Conservation (phyloP, 1,140 invertebrate species). For the Zaprionus kolodkinae region DNA sequence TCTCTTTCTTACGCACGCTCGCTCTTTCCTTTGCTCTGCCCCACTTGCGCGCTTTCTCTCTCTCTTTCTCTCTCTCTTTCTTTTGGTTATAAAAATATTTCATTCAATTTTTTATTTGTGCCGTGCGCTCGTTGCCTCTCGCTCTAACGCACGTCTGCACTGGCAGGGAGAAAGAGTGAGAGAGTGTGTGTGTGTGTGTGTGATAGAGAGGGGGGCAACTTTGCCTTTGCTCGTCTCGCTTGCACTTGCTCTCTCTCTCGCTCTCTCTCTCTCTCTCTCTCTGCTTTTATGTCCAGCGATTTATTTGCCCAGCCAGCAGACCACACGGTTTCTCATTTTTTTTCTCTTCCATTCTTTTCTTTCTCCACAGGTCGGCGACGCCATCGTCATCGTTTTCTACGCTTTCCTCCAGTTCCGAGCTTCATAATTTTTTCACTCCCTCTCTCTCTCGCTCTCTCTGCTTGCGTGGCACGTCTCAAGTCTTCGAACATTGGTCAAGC, state of each 20-base stretch:
- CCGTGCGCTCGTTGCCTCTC: conserved; percentile 43
- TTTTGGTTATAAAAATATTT: conserved; percentile 80
- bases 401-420: conserved; percentile 38
- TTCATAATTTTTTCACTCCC: conserved; percentile 67
- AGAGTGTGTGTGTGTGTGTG: too few relatives aligned
- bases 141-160: conserved; percentile 34
- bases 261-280: conserved; percentile 36
- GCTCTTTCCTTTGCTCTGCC: conserved; percentile 11
- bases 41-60: neutral
- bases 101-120: conserved; percentile 79
- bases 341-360: conserved; percentile 48
- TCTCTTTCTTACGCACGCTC: conserved; percentile 10
- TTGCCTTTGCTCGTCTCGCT: conserved; percentile 44
- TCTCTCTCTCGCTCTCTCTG: conserved; percentile 8
- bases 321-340: conserved; percentile 76
- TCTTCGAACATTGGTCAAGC: conserved; percentile 55
- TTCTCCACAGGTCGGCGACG: conserved; percentile 67
- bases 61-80: conserved; percentile 25
- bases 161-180: neutral
- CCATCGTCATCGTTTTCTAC: conserved; percentile 41
- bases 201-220: neutral
- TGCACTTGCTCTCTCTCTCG: conserved; percentile 44
- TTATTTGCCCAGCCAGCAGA: conserved; percentile 71
- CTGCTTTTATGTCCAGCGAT: conserved; percentile 71
- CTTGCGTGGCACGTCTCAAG: conserved; percentile 20